phyloP scores from a whole-genome alignment of 2,888 invertebrate genomes.

The Patella ulyssiponensis region DNA sequence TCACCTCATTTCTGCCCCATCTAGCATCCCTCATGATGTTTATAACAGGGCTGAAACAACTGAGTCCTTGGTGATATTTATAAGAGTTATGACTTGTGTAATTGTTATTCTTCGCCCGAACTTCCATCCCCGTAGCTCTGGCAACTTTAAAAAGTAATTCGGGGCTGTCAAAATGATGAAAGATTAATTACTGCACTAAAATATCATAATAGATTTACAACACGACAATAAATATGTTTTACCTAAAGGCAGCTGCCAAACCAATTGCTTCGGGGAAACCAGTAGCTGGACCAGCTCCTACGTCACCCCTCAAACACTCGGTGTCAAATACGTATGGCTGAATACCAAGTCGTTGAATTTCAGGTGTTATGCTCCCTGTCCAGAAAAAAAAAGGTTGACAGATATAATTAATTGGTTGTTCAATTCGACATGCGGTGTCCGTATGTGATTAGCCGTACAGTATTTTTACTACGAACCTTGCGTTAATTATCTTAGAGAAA shows the following conservation, averaged over 20 bases:
- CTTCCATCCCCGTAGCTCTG: slow-evolving; percentile 25
- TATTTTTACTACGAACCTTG: too few relatives aligned
- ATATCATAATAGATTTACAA: too few relatives aligned
- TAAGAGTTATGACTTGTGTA: slow-evolving; percentile 31
- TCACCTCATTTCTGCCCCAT: slow-evolving; percentile 50
- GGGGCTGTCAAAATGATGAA: too few relatives aligned
- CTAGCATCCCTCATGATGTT: slow-evolving; percentile 61
- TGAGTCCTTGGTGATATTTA: slow-evolving; percentile 47
- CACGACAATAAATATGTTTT: too few relatives aligned
- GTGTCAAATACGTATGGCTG: slow-evolving; percentile 56
- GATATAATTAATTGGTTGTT: too few relatives aligned
- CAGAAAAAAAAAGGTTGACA: too few relatives aligned
- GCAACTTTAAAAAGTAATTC: slow-evolving; percentile 23
- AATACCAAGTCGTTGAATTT: slow-evolving; percentile 56
- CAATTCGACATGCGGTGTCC: too few relatives aligned
- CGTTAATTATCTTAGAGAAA: too few relatives aligned
- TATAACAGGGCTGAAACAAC: slow-evolving; percentile 59
- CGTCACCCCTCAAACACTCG: slow-evolving; percentile 63
- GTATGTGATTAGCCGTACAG: too few relatives aligned
- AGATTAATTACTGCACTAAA: too few relatives aligned
- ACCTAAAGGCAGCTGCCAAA: slow-evolving; percentile 57
- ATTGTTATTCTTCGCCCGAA: slow-evolving; percentile 27
- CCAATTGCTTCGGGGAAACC: slow-evolving; percentile 61
- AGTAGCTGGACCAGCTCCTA: slow-evolving; percentile 52
- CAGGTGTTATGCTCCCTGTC: slow-evolving; percentile 22